Conservation (phyloP, 2,113 vertebrate genomes). For the Jacana jacana region DNA sequence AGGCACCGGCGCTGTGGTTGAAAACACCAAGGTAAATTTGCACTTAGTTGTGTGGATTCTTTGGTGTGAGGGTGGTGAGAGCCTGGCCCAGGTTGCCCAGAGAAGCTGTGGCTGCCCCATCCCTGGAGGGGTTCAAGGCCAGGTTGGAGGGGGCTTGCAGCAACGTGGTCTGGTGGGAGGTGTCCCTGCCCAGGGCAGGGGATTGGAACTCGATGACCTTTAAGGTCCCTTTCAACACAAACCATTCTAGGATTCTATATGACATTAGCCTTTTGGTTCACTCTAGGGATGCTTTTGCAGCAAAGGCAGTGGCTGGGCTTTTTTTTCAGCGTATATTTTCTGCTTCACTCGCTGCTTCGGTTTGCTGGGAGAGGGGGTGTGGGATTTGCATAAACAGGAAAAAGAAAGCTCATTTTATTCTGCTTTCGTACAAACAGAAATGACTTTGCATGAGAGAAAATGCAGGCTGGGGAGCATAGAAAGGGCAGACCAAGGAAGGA, state of each 20-base stretch:
- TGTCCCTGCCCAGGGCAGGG: neutral
- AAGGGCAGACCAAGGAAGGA: neutral
- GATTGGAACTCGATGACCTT: neutral
- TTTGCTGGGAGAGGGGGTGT: too few relatives aligned
- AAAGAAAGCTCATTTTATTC: neutral
- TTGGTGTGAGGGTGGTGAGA: neutral
- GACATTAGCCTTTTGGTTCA: neutral
- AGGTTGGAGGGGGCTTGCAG: neutral
- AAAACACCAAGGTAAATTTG: neutral
- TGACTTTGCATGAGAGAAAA: neutral
- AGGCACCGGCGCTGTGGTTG: neutral
- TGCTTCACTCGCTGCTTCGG: neutral
- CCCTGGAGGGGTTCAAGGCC: neutral
- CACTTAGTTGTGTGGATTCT: neutral
- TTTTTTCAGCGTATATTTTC: neutral
- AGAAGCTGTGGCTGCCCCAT: neutral
- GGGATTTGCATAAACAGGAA: neutral
- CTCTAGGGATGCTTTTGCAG: neutral
- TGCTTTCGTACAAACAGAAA: rapidly evolving
- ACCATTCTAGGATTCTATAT: neutral
- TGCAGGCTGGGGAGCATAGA: neutral
- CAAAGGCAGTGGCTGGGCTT: neutral
- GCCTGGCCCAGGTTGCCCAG: neutral
- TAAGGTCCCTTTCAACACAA: neutral
- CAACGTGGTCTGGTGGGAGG: neutral